A percentile compares a stretch with the other conserved stretches of the same genome.
These are phyloP conservation scores for Spodoptera littoralis DNA, from an alignment of 2,888 invertebrate genomes.

Conservation along the genomic window DNA sequence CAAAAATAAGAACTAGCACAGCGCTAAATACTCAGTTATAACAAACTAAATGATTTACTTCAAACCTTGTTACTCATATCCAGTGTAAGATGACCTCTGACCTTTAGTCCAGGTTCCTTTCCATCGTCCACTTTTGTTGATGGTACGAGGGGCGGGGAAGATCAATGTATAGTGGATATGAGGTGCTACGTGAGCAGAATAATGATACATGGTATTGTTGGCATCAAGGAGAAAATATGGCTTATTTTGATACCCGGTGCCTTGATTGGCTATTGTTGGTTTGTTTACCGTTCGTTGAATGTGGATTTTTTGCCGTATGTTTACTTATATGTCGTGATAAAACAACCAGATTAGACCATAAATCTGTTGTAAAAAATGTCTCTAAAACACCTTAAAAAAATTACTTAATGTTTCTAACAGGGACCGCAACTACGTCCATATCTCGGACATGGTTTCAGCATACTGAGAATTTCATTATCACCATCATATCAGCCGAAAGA, in stretches of 20 bases:
- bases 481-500: too few relatives aligned
- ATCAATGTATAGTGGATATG: slow-evolving; percentile 31
- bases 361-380: too few relatives aligned
- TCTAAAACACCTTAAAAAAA: too few relatives aligned
- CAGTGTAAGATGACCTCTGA: slow-evolving; percentile 11
- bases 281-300: neutral
- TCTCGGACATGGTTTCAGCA: too few relatives aligned
- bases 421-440: too few relatives aligned
- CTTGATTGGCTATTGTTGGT: slow-evolving; percentile 41
- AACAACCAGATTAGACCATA: too few relatives aligned
- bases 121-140: neutral
- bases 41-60: slow-evolving; percentile 46
- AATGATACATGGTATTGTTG: slow-evolving; percentile 41
- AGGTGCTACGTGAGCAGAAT: slow-evolving; percentile 49
- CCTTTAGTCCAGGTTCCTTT: neutral
- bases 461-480: too few relatives aligned
- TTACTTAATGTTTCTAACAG: too few relatives aligned
- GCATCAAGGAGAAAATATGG: slow-evolving; percentile 35
- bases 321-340: too few relatives aligned
- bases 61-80: slow-evolving; percentile 18
- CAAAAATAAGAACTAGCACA: slow-evolving; percentile 23
- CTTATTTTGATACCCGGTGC: slow-evolving; percentile 33
- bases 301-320: too few relatives aligned
- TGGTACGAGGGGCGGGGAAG: slow-evolving; percentile 8
- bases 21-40: slow-evolving; percentile 41